Conservation (phyloP, 2,888 invertebrate genomes). For the Conistra vaccinii region DNA sequence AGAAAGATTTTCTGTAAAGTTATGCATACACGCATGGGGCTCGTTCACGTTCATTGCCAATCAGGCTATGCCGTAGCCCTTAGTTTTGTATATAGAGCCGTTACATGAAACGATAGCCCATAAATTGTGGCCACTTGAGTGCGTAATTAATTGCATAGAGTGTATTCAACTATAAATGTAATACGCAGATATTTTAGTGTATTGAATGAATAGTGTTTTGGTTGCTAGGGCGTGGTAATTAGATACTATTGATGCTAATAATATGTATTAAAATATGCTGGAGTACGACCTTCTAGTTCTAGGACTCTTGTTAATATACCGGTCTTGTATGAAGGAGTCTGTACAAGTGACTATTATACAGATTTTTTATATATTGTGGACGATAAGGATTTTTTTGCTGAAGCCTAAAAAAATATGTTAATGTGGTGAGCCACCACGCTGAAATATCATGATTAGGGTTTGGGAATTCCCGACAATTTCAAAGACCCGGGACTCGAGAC, state of each 20-base stretch:
- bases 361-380: neutral
- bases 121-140: conserved; percentile 39
- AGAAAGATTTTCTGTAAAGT: conserved; percentile 22
- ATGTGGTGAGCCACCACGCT: too few relatives aligned
- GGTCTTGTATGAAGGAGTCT: neutral
- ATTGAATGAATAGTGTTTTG: conserved; percentile 1
- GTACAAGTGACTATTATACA: neutral
- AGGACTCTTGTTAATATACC: neutral
- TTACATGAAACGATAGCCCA: conserved; percentile 42
- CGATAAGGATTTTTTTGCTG: too few relatives aligned
- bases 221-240: neutral
- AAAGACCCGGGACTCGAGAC: too few relatives aligned
- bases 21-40: conserved; percentile 41
- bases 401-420: neutral
- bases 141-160: conserved; percentile 27
- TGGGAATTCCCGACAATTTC: too few relatives aligned
- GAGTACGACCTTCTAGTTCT: neutral
- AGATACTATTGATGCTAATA: too few relatives aligned
- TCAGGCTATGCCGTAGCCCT: conserved; percentile 37
- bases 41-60: conserved; percentile 49
- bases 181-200: neutral
- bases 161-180: conserved; percentile 3
- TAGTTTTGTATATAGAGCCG: conserved; percentile 37
- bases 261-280: neutral
- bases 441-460: too few relatives aligned